A percentile compares a stretch with the other conserved stretches of the same genome.
phyloP scores from a whole-genome alignment of 2,113 vertebrate species.

The Chaetops frenatus region DNA sequence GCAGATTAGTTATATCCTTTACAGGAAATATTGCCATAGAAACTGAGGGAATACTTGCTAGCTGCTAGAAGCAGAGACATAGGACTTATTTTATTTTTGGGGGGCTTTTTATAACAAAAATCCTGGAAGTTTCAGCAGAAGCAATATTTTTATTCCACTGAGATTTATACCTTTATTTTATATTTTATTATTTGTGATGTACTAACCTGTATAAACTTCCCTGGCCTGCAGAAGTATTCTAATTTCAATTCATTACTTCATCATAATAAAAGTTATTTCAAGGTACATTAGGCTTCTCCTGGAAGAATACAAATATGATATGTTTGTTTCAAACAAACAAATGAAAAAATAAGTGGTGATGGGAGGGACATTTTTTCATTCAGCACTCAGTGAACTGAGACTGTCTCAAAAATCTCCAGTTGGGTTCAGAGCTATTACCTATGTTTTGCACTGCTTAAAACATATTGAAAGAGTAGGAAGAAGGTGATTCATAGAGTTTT shows the following conservation, averaged over 20 bases:
- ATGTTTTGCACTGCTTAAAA: not conserved
- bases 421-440: not conserved
- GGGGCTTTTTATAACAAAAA: conserved; percentile 49
- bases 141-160: conserved; percentile 51
- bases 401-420: conserved; percentile 23
- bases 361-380: not conserved
- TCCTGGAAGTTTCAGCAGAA: not conserved
- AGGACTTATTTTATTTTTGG: not conserved
- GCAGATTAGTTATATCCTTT: conserved; percentile 14
- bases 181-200: conserved; percentile 35
- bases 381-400: conserved; percentile 34
- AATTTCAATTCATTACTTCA: conserved; percentile 63
- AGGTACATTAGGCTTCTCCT: conserved; percentile 70
- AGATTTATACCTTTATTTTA: conserved; percentile 61
- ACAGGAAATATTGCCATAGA: conserved; percentile 49
- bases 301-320: conserved; percentile 53
- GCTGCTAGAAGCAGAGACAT: not conserved
- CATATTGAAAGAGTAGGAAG: not conserved
- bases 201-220: conserved; percentile 38
- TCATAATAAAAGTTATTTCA: conserved; percentile 78
- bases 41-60: conserved; percentile 43
- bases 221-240: conserved; percentile 22
- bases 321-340: conserved; percentile 42
- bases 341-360: not conserved
- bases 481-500: not conserved